phyloP scores from a whole-genome alignment of 2,797 vertebrate species.

The Epinephelus awoara region DNA sequence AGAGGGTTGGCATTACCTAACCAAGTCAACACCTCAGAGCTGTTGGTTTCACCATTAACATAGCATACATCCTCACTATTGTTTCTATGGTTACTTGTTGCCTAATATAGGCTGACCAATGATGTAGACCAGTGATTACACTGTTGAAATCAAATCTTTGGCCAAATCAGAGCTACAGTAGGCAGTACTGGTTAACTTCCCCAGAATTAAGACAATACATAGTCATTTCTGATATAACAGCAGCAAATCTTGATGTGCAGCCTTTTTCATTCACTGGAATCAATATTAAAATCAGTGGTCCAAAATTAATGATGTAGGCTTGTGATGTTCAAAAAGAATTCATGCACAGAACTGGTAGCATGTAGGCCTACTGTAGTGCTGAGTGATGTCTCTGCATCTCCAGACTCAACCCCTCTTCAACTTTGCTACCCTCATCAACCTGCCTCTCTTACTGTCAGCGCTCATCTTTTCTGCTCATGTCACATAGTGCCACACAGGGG shows the following conservation, averaged over 20 bases:
- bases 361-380: background rate
- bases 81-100: slow-evolving; percentile 19
- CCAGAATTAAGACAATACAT: slow-evolving; percentile 10
- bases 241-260: background rate
- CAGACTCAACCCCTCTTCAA: background rate
- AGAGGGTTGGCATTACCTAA: background rate
- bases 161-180: background rate
- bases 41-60: background rate
- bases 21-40: background rate
- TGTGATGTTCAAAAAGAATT: background rate
- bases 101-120: background rate
- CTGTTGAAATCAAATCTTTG: slow-evolving; percentile 6
- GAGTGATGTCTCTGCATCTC: slow-evolving; percentile 11
- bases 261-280: background rate
- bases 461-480: slow-evolving; percentile 61
- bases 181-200: background rate
- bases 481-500: slow-evolving; percentile 12
- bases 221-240: background rate
- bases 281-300: background rate
- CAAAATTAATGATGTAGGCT: background rate
- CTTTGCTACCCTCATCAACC: slow-evolving; percentile 27
- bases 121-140: background rate
- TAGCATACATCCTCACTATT: slow-evolving; percentile 4
- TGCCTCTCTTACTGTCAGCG: slow-evolving; percentile 55
- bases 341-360: background rate